Evolutionary conservation across 2,113 vertebrate genomes (phyloP).

Genomic region (Ia io): DNA sequence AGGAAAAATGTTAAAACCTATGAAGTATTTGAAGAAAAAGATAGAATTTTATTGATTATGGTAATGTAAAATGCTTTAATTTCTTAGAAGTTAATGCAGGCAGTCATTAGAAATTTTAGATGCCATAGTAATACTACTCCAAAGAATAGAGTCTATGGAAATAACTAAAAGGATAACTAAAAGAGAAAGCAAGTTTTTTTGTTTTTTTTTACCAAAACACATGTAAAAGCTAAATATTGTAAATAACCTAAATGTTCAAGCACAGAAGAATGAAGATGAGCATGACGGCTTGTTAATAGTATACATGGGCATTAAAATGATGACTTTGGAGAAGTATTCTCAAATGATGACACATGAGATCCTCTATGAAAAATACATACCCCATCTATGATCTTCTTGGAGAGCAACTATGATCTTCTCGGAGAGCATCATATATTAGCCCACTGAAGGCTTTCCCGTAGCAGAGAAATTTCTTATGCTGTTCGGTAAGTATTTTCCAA

Average conservation of each 20-base stretch:
- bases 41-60: not conserved
- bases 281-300: not conserved
- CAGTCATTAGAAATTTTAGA: not conserved
- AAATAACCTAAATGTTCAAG: not conserved
- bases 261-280: not conserved
- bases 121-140: not conserved
- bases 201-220: not conserved
- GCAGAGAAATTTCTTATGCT: not conserved
- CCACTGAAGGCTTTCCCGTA: not conserved
- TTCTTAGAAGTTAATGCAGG: not conserved
- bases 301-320: not conserved
- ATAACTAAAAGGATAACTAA: slow-evolving; percentile 13
- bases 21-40: not conserved
- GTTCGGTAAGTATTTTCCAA: not conserved
- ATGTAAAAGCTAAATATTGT: not conserved
- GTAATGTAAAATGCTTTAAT: not conserved
- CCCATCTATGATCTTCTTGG: not conserved
- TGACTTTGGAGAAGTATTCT: not conserved
- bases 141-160: not conserved
- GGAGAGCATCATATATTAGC: not conserved
- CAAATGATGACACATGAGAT: not conserved
- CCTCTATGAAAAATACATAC: not conserved
- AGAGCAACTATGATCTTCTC: not conserved
- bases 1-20: not conserved
- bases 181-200: not conserved